Evolutionary conservation across 2,113 vertebrate species (phyloP).

Genomic region (Melanotaenia duboulayi): DNA sequence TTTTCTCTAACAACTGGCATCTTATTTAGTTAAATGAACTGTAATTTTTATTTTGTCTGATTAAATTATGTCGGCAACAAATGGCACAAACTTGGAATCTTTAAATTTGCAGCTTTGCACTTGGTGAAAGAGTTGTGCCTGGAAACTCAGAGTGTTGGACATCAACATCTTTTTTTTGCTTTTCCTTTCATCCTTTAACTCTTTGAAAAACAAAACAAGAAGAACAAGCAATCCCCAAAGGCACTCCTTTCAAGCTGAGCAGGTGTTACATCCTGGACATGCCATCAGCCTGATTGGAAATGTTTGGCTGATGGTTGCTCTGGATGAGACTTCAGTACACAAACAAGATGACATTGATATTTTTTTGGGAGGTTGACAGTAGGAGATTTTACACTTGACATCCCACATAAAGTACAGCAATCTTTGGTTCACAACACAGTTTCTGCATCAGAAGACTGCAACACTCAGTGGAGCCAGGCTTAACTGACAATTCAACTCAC

Average conservation of each 20-base stretch:
- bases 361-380: slow-evolving; percentile 18
- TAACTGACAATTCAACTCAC: slow-evolving; percentile 5
- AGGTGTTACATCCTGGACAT: slow-evolving; percentile 59
- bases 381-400: slow-evolving; percentile 24
- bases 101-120: background rate
- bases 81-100: background rate
- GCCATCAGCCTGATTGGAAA: slow-evolving; percentile 30
- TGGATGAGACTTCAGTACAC: slow-evolving; percentile 18
- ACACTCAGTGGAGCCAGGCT: background rate
- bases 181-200: slow-evolving; percentile 45
- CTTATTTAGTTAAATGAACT: no score
- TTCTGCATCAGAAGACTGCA: background rate
- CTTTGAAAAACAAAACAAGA: slow-evolving; percentile 20
- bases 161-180: slow-evolving; percentile 33
- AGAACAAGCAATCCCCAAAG: slow-evolving; percentile 29
- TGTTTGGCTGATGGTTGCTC: slow-evolving; percentile 31
- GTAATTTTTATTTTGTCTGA: background rate
- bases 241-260: slow-evolving; percentile 42
- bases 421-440: background rate
- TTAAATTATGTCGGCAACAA: background rate
- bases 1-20: no score
- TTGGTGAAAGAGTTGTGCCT: slow-evolving; percentile 4
- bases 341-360: slow-evolving; percentile 11
- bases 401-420: slow-evolving; percentile 22
- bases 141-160: slow-evolving; percentile 13